A percentile compares a stretch with the other conserved stretches of the same genome.
Conservation (phyloP, 2,888 invertebrate genomes). For the Dolichopus griseipennis region DNA sequence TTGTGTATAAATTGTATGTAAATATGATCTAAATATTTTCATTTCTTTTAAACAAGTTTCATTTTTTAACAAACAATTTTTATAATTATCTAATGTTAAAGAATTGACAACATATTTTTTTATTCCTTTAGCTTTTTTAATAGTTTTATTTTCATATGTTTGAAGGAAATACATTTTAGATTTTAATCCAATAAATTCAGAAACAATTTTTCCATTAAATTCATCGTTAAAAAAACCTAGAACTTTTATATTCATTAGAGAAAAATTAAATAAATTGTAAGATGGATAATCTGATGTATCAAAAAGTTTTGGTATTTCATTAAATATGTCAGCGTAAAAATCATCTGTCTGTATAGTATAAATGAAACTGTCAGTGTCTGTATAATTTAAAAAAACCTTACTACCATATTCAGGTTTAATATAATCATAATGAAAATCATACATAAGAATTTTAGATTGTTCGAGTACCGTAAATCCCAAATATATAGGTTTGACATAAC, state of each 20-base stretch:
- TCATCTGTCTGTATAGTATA: conserved; percentile 17
- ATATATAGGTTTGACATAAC: conserved; percentile 37
- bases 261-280: conserved; percentile 27
- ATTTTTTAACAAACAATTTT: conserved; percentile 14
- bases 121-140: conserved; percentile 17
- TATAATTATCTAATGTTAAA: conserved; percentile 14
- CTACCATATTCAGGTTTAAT: conserved; percentile 18
- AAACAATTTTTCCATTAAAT: conserved; percentile 14
- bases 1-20: conserved; percentile 17
- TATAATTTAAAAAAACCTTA: conserved; percentile 12
- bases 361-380: conserved; percentile 19
- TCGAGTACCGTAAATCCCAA: conserved; percentile 37
- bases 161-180: conserved; percentile 18
- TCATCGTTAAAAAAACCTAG: conserved; percentile 18
- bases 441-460: conserved; percentile 33
- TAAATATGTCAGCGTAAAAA: conserved; percentile 16
- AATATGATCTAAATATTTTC: conserved; percentile 14
- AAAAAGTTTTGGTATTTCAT: conserved; percentile 22
- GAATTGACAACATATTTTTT: conserved; percentile 10
- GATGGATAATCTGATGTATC: conserved; percentile 31
- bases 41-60: conserved; percentile 7
- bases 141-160: background rate
- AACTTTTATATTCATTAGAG: conserved; percentile 16
- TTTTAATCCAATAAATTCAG: conserved; percentile 18
- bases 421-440: conserved; percentile 35